Evolutionary conservation across 2,113 vertebrate species (phyloP).

Genomic region (Taxidea taxus): DNA sequence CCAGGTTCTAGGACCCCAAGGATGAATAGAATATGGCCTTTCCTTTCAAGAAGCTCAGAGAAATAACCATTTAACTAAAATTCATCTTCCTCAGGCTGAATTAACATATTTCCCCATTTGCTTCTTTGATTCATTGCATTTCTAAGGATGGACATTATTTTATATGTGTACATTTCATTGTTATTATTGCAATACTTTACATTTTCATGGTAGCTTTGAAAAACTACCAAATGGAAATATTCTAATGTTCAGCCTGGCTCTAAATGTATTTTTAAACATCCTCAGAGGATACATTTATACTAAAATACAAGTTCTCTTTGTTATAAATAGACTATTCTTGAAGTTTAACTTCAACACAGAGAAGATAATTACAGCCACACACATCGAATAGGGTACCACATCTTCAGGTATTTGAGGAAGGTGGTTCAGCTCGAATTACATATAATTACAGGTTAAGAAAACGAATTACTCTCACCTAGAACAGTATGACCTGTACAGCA

Average conservation of each 20-base stretch:
- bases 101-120: neutral
- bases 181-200: neutral
- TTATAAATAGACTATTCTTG: constrained; percentile 65
- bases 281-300: constrained; percentile 48
- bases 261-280: constrained; percentile 18
- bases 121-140: neutral
- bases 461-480: constrained; percentile 48
- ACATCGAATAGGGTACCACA: neutral
- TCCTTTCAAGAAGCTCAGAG: neutral
- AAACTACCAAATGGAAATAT: neutral
- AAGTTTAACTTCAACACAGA: constrained; percentile 55
- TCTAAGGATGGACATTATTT: neutral
- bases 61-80: neutral
- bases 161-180: neutral
- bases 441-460: constrained; percentile 60
- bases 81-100: neutral
- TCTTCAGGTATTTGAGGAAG: constrained; percentile 45
- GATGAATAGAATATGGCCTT: fast-evolving
- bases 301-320: constrained; percentile 48
- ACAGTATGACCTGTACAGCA: constrained; percentile 5
- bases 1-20: neutral
- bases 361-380: constrained; percentile 62
- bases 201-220: neutral
- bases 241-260: neutral
- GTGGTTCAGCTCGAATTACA: constrained; percentile 59